Evolutionary conservation across 2,797 vertebrate genomes (phyloP), one percentile per base, ranked within the genome.

Genomic region (Sebastes oblongus): DNA sequence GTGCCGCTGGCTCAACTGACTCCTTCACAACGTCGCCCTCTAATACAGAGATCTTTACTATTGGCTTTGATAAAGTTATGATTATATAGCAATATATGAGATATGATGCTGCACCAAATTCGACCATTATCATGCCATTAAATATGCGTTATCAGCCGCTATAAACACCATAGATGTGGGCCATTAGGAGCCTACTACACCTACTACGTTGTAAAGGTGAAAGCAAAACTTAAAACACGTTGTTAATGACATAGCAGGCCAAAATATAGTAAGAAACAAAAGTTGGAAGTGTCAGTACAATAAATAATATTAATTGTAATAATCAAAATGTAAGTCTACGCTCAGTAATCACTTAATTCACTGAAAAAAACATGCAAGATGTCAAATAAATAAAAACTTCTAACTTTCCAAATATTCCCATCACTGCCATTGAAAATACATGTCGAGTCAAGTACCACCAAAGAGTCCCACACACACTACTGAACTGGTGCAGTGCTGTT

Each of bases 141-240:
- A 46, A 46, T 46, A 7, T 0, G 39, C 39, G 1, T 42, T 42
- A 46, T 46, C 39, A 46, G 13, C 0, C 0, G 1, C 14, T 16
- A 46, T 18, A 7, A 46, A 3, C 39, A 46, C 39, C 39, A 18
- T 46, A 18, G 39, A 14, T 16, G 14, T 46, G 39, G 39, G 39
- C 1, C 39, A 46, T 46, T 46, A 46, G 39, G 39, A 46, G 39
- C 39, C 14, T 46, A 16, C 39, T 39, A 14, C 36, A 46, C 14
- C 39, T 16, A 46, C 14, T 46, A 46, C 1, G 0, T 0, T 46
- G 39, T 0, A 46, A 46, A 46, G 0, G 39, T 0, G 39, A 46
- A 22, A 62, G 14, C 14, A 0, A 46, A 0, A 46, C 14, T 46
- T 46, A 16, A 46, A 46, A 46, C 6, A 64, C 4, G 6, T 46